A percentile compares a stretch with the other conserved stretches of the same genome.
phyloP scores from a whole-genome alignment of 1,140 invertebrate species.

The Psix sp. region DNA sequence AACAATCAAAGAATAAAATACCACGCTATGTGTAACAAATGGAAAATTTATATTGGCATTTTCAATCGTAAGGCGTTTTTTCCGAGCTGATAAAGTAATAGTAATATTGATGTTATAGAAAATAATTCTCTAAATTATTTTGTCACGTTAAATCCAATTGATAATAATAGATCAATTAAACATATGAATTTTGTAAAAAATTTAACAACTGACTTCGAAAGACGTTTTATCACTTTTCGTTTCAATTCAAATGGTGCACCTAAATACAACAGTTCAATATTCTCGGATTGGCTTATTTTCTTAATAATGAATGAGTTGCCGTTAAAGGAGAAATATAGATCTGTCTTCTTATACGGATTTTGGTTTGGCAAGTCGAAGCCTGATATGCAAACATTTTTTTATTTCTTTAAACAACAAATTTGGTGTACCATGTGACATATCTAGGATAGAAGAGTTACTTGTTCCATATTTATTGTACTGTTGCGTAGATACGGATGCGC shows the following conservation, averaged over 20 bases:
- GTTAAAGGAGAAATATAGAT: neutral
- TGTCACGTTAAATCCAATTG: too few relatives aligned
- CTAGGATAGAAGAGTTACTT: neutral
- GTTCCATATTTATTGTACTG: neutral
- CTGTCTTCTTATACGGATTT: neutral
- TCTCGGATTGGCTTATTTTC: neutral
- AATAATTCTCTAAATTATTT: too few relatives aligned
- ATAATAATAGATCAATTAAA: neutral
- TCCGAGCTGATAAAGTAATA: too few relatives aligned
- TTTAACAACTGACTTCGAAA: neutral
- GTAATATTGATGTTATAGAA: too few relatives aligned
- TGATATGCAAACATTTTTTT: neutral
- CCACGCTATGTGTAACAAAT: too few relatives aligned
- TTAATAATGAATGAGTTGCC: constrained; percentile 1
- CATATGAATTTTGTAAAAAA: neutral
- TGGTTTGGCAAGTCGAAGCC: constrained; percentile 1
- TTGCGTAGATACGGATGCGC: neutral
- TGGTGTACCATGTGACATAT: neutral
- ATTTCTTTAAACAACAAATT: neutral
- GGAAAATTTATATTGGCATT: too few relatives aligned
- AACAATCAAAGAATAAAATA: too few relatives aligned
- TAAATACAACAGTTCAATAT: neutral
- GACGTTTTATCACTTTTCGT: neutral
- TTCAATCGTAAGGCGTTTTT: too few relatives aligned
- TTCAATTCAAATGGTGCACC: constrained; percentile 1